These are phyloP conservation scores for Tetrao urogallus DNA, from an alignment of 2,113 vertebrate species.

Conservation along the genomic window DNA sequence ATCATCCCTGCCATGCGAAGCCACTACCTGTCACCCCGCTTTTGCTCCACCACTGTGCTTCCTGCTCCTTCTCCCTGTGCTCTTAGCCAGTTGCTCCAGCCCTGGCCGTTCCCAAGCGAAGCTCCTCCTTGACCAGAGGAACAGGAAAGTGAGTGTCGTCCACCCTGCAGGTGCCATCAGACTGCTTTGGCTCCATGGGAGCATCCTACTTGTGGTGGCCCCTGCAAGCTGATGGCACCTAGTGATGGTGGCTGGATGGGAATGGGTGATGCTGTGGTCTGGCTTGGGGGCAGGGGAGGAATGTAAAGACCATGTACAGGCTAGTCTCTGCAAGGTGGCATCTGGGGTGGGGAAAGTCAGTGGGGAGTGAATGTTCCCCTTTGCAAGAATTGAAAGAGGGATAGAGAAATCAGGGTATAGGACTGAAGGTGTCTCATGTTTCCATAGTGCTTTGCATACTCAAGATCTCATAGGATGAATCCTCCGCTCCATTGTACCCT, in stretches of 20 bases:
- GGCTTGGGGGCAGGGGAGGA: fast-evolving
- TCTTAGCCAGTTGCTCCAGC: not conserved
- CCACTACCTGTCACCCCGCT: constrained; percentile 21
- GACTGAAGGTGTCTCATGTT: not conserved
- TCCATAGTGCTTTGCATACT: not conserved
- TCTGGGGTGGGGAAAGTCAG: not conserved
- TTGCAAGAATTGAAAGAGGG: not conserved
- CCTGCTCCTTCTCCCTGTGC: not conserved
- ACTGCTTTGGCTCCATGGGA: not conserved
- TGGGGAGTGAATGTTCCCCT: not conserved
- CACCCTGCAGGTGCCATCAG: not conserved
- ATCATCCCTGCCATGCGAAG: constrained; percentile 6
- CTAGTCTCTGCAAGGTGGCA: not conserved
- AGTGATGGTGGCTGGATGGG: not conserved
- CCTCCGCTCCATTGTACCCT: not conserved
- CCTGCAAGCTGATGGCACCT: fast-evolving
- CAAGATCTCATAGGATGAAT: not conserved
- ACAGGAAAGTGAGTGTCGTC: not conserved
- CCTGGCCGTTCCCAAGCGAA: not conserved
- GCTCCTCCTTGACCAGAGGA: not conserved
- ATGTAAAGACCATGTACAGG: not conserved
- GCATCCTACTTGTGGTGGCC: not conserved
- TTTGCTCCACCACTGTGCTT: not conserved
- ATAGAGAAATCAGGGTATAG: not conserved
- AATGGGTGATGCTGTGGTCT: not conserved